Percentiles rank a stretch among this genome's conserved stretches.
Evolutionary conservation across 2,888 invertebrate species (phyloP).

Genomic region (Doris montereyensis): DNA sequence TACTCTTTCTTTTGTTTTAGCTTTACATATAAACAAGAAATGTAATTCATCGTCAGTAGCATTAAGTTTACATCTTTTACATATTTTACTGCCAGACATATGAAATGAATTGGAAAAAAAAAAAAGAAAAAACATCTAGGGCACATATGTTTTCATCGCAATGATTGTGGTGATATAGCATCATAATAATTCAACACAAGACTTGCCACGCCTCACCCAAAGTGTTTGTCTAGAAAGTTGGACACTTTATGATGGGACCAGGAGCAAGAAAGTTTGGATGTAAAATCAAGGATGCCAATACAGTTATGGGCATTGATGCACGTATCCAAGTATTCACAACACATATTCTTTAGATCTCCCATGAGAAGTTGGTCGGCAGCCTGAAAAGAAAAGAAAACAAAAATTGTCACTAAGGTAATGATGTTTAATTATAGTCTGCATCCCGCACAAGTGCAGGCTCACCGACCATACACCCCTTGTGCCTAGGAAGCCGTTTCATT

Average conservation of each 20-base stretch:
- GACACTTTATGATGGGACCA: slow-evolving; percentile 57
- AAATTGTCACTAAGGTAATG: too few relatives aligned
- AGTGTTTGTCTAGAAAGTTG: slow-evolving; percentile 72
- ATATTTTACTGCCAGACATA: too few relatives aligned
- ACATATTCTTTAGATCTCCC: slow-evolving; percentile 59
- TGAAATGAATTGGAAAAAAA: background rate
- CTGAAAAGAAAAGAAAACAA: slow-evolving; percentile 45
- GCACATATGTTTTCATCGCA: background rate
- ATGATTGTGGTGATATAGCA: background rate
- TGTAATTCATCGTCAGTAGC: too few relatives aligned
- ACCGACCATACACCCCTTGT: too few relatives aligned
- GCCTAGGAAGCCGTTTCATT: too few relatives aligned
- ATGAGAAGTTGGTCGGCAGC: slow-evolving; percentile 64
- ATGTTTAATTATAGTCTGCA: too few relatives aligned
- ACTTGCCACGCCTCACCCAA: slow-evolving; percentile 63
- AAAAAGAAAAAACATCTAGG: background rate
- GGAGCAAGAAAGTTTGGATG: slow-evolving; percentile 76
- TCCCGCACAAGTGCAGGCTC: too few relatives aligned
- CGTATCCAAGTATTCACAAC: slow-evolving; percentile 64
- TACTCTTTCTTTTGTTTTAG: too few relatives aligned
- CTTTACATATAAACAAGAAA: too few relatives aligned
- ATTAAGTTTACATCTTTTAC: too few relatives aligned
- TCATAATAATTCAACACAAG: too few relatives aligned
- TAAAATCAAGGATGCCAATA: slow-evolving; percentile 90
- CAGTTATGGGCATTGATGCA: slow-evolving; percentile 78